Conservation (phyloP, 1,140 invertebrate species). For the Diorhabda carinulata region DNA sequence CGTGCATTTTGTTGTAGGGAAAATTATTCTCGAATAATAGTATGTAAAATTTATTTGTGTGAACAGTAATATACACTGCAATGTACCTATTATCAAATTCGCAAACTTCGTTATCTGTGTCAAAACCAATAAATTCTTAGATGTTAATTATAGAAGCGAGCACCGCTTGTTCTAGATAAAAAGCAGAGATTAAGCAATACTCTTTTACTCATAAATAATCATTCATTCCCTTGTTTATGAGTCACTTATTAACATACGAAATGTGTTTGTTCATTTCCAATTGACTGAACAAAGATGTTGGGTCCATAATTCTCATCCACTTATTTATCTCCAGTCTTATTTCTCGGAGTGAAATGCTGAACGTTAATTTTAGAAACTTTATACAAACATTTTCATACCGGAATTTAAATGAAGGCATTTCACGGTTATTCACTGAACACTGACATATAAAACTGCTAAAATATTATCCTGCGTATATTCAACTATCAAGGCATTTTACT, state of each 20-base stretch:
- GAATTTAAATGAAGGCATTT: constrained; percentile 12
- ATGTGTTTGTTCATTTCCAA: background rate
- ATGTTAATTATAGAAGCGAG: no score
- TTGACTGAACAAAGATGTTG: background rate
- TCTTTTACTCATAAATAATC: background rate
- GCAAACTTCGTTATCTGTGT: no score
- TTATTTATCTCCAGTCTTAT: background rate
- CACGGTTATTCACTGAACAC: constrained; percentile 12
- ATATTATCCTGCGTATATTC: constrained; percentile 7
- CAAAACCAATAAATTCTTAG: no score
- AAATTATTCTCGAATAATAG: no score
- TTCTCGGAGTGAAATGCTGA: background rate
- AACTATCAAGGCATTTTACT: background rate
- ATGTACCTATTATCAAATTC: no score
- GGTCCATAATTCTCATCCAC: background rate
- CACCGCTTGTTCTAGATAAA: no score
- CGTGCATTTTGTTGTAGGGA: no score
- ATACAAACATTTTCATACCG: constrained; percentile 15
- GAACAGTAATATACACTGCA: no score
- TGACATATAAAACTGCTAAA: constrained; percentile 11
- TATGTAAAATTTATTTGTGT: no score
- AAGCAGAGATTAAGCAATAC: background rate
- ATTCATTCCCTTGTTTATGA: background rate
- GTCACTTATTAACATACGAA: background rate
- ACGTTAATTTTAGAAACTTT: constrained; percentile 17